A percentile compares a stretch with the other conserved stretches of the same genome.
Evolutionary conservation across 2,888 invertebrate genomes (phyloP).

Genomic region (Drosophila paracracens): DNA sequence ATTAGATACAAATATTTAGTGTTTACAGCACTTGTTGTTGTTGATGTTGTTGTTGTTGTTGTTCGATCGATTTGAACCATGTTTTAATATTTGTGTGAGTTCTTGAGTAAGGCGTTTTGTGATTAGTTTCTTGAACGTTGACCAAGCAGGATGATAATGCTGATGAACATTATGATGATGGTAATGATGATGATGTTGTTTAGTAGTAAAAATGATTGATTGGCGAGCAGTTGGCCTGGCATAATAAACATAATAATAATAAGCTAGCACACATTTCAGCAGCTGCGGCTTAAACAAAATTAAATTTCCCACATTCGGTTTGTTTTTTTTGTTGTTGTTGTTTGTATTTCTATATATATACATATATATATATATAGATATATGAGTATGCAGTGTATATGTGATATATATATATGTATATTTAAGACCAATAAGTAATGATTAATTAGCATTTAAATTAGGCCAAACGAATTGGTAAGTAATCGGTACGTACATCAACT

Average conservation of each 20-base stretch:
- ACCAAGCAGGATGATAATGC: constrained; percentile 25
- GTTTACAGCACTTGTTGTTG: constrained; percentile 34
- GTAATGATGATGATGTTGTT: constrained; percentile 14
- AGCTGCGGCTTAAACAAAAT: constrained; percentile 19
- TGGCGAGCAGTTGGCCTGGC: constrained; percentile 43
- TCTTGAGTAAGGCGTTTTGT: constrained; percentile 15
- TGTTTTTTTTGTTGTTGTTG: constrained; percentile 25
- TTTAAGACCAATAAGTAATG: constrained; percentile 41
- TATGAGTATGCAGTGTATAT: constrained; percentile 15
- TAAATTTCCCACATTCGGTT: constrained; percentile 40
- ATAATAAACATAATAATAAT: constrained; percentile 1
- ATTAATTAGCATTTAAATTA: constrained; percentile 56
- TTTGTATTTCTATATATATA: constrained; percentile 54
- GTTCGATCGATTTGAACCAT: constrained; percentile 33
- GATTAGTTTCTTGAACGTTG: constrained; percentile 50
- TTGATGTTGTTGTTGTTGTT: constrained; percentile 8
- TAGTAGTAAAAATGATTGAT: constrained; percentile 4
- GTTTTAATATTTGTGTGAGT: constrained; percentile 29
- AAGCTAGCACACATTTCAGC: constrained; percentile 7
- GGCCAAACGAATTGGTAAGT: constrained; percentile 42
- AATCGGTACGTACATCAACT: constrained; percentile 55
- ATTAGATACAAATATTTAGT: constrained; percentile 81
- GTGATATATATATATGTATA: constrained; percentile 10
- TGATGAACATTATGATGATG: neutral
- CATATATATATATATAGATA: constrained; percentile 16